Evolutionary conservation across 2,888 invertebrate genomes (phyloP).

Genomic region (Lepidonotus clava): DNA sequence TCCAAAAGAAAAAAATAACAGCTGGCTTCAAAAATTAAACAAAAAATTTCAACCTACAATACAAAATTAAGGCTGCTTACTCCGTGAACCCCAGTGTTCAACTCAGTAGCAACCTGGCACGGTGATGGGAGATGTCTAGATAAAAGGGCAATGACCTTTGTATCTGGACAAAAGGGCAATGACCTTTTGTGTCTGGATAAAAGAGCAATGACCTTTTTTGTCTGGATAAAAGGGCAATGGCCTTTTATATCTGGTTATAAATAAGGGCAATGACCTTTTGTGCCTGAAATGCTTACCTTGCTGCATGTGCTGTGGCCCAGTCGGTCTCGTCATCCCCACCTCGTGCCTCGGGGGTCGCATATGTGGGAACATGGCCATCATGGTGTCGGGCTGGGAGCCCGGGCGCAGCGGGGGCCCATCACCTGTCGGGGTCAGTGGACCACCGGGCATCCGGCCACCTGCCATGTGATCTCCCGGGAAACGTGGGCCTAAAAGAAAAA

Average conservation of each 20-base stretch:
- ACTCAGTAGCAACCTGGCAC: too few relatives aligned
- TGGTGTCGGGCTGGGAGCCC: background rate
- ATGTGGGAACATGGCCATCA: slow-evolving; percentile 36
- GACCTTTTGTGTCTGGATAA: too few relatives aligned
- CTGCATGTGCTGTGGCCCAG: background rate
- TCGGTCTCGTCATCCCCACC: background rate
- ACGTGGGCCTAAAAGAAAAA: slow-evolving; percentile 19
- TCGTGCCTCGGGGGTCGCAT: slow-evolving; percentile 22
- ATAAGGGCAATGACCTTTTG: background rate
- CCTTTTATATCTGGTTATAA: background rate
- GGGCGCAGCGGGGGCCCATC: background rate
- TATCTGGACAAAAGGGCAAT: too few relatives aligned
- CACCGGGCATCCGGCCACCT: background rate
- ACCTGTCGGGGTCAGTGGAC: background rate
- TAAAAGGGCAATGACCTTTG: too few relatives aligned
- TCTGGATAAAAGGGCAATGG: too few relatives aligned
- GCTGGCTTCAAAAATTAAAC: too few relatives aligned
- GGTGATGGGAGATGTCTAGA: too few relatives aligned
- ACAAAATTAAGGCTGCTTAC: too few relatives aligned
- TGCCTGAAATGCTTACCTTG: slow-evolving; percentile 6
- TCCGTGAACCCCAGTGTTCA: too few relatives aligned
- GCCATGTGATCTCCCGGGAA: slow-evolving; percentile 47
- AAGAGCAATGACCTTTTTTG: too few relatives aligned
- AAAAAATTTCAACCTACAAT: too few relatives aligned
- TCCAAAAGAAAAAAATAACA: too few relatives aligned